Base-by-base conservation (phyloP, 2,797 vertebrate genomes). In the Carapus acus region DNA sequence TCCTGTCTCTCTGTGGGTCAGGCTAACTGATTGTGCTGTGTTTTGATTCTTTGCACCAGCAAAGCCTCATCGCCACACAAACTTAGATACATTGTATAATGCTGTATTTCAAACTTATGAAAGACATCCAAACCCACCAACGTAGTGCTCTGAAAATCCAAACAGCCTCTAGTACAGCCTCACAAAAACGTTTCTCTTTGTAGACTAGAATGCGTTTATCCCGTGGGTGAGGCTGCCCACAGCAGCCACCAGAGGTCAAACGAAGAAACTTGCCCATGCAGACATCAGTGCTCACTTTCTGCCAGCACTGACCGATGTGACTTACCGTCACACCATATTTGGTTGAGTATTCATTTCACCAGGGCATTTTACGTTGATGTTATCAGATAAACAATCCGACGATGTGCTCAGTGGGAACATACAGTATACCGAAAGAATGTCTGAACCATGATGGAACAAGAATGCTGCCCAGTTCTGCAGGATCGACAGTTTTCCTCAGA, bases 391-490 rank as follows among this genome's bases (percentile, higher is more conserved):
- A 36, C 24, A 43, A 53, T 44, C 8, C 12, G 8, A 44, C 57
- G 27, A 46, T 23, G 53, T 34, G 54, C 8, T 8, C 17, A 29
- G 42, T 3, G 17, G 17, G 29, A 33, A 48, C 37, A 62, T 20
- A 41, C 8, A 4, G 6, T n/a, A n/a, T n/a, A n/a, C 39, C 45
- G 20, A 49, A 57, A 44, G n/a, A 18, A 31, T 24, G 21, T n/a
- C n/a, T n/a, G n/a, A n/a, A n/a, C n/a, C 8, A 24, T 1, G 4
- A 18, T 49, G 41, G 1, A 63, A 58, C 50, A 12, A 56, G 59
- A 61, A 70, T 42, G n/a, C 49, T 47, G 50, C 27, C 44, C 37
- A 27, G 24, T 43, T 57, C 43, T 58, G 62, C 55, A 31, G 12
- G 43, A 43, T 31, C 1, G 31, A 54, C 41, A 31, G 15, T 37